Conservation (phyloP, 37 sponge, comb jelly and placozoan genomes). For the Axinella damicornis region DNA sequence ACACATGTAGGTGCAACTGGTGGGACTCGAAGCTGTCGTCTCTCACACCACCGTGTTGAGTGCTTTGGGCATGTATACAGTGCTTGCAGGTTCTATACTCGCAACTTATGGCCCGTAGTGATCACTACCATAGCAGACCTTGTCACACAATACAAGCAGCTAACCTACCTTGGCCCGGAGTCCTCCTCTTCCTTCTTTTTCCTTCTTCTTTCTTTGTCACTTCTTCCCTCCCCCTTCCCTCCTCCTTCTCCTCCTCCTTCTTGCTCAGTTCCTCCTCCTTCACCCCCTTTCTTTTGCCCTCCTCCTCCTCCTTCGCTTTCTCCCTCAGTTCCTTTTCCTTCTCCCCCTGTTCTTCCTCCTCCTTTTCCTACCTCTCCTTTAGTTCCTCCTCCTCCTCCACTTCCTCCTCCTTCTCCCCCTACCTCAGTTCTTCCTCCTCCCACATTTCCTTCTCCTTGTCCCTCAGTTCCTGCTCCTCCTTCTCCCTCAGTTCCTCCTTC, state of each 20-base stretch:
- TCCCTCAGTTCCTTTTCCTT: neutral
- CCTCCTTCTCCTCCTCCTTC: neutral
- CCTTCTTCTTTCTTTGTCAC: neutral
- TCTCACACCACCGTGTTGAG: too few relatives aligned
- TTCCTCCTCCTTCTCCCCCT: neutral
- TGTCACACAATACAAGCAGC: too few relatives aligned
- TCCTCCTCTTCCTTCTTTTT: neutral
- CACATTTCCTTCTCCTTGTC: neutral
- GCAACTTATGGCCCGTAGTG: too few relatives aligned
- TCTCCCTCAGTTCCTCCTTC: neutral
- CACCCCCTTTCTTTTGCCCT: neutral
- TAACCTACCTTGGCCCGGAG: too few relatives aligned
- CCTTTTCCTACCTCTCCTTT: neutral
- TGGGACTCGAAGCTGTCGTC: too few relatives aligned
- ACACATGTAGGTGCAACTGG: too few relatives aligned
- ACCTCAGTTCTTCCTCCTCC: neutral
- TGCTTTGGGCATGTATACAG: too few relatives aligned
- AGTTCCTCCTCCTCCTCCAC: neutral
- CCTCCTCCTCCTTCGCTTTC: conserved; percentile 14
- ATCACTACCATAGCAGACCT: too few relatives aligned
- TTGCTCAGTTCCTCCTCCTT: neutral
- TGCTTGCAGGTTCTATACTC: too few relatives aligned
- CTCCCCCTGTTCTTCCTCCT: neutral
- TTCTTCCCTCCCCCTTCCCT: neutral
- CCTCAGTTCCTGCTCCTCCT: neutral